phyloP scores from a whole-genome alignment of 2,113 vertebrate genomes.

The Neodontobutis hainanensis region DNA sequence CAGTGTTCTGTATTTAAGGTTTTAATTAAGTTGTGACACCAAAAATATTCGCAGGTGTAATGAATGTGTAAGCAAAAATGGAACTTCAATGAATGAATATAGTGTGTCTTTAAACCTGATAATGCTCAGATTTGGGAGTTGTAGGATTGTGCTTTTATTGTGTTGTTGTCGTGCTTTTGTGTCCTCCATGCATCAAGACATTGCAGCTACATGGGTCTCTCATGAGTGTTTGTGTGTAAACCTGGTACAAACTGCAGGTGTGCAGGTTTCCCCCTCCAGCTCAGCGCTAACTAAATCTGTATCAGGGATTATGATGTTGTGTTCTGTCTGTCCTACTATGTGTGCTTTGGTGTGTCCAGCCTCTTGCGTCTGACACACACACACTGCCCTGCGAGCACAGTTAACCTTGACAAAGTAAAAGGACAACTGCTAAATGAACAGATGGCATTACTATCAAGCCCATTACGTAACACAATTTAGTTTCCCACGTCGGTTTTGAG shows the following conservation, averaged over 20 bases:
- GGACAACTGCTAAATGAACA: conserved; percentile 58
- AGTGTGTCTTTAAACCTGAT: too few relatives aligned
- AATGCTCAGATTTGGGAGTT: neutral
- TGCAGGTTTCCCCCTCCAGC: conserved; percentile 51
- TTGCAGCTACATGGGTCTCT: neutral
- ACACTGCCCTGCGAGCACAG: conserved; percentile 34
- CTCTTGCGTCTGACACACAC: conserved; percentile 34
- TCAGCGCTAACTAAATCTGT: conserved; percentile 56
- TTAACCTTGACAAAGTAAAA: conserved; percentile 69
- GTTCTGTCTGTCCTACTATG: conserved; percentile 58
- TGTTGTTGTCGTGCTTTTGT: conserved; percentile 15
- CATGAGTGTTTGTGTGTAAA: conserved; percentile 15
- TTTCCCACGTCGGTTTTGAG: conserved; percentile 48
- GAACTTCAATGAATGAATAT: too few relatives aligned
- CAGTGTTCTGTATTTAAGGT: too few relatives aligned
- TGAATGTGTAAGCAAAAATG: too few relatives aligned
- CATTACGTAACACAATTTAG: conserved; percentile 56
- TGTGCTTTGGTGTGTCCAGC: conserved; percentile 48
- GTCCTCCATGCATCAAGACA: conserved; percentile 7
- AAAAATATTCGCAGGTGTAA: too few relatives aligned
- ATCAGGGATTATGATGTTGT: conserved; percentile 60
- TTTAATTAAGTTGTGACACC: too few relatives aligned
- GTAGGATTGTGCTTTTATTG: neutral
- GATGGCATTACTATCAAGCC: conserved; percentile 63
- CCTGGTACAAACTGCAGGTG: conserved; percentile 46